Evolutionary conservation across 2,797 vertebrate genomes (phyloP), one percentile per base, ranked within the genome.

Genomic region (Rhinatrema bivittatum): DNA sequence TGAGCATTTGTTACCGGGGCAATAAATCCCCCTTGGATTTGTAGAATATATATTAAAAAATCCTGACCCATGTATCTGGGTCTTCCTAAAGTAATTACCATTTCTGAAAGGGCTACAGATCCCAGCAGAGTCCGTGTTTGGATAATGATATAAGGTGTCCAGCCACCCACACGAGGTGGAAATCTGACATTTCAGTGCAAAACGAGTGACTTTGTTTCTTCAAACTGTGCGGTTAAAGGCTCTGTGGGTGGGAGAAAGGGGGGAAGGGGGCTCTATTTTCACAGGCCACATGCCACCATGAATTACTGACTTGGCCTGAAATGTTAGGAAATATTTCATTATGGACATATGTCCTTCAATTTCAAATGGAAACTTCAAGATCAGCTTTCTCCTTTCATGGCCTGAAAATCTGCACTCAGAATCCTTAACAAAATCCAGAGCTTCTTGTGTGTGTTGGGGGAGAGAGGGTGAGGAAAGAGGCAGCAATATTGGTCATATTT

Each of bases 281-380:
- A 60, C 61, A 78, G 65, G 70, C 62, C 74, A 54, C 50, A 63
- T 70, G 72, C 67, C 76, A 75, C 76, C 60, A 72, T 68, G 70
- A 78, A 81, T 83, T 74, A 74, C 70, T 57, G 69, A 77, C 67
- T 75, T 71, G 69, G 61, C 71, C 62, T 78, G 74, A 82, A 78
- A 76, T 73, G 59, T 69, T 62, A 78, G 72, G 78, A 86, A 87
- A 87, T 65, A 50, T 84, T 85, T 82, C 79, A 85, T 82, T 83
- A 82, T 66, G 78, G 79, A 82, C 78, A 85, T 74, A 81, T 83
- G 71, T 70, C 75, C 62, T 58, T 79, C 68, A 68, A 68, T 70
- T 70, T 79, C 60, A 50, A 53, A 46, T 73, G 69, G 73, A 80
- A 81, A 80, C 56, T 65, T 17, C 7, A 20, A 74, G 58, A 60